Conservation (phyloP, 2,888 invertebrate genomes). For the Allophyes oxyacanthae region DNA sequence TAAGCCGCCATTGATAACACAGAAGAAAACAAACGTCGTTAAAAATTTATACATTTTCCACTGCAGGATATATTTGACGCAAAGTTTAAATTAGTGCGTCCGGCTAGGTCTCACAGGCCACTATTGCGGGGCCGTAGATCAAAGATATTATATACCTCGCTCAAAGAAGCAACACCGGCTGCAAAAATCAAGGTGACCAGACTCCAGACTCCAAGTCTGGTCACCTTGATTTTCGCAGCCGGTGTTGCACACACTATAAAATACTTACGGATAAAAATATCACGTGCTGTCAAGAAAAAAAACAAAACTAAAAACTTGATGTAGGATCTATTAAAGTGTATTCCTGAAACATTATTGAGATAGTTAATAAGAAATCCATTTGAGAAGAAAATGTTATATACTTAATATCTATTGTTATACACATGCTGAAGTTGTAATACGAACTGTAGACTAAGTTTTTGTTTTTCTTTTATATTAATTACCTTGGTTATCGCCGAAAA, state of each 20-base stretch:
- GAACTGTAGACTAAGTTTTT: no score
- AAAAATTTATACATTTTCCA: slow-evolving; percentile 51
- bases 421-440: no score
- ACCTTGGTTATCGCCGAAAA: no score
- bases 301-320: neutral
- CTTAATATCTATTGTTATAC: no score
- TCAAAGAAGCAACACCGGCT: slow-evolving; percentile 24
- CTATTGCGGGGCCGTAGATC: slow-evolving; percentile 36
- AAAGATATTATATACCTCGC: slow-evolving; percentile 57
- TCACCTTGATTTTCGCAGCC: slow-evolving; percentile 54
- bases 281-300: neutral
- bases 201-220: slow-evolving; percentile 33
- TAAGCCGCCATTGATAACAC: slow-evolving; percentile 61
- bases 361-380: no score
- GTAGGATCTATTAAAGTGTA: neutral
- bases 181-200: slow-evolving; percentile 54
- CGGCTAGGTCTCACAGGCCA: slow-evolving; percentile 28
- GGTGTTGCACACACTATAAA: slow-evolving; percentile 17
- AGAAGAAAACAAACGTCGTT: slow-evolving; percentile 60
- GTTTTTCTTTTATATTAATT: no score
- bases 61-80: slow-evolving; percentile 11
- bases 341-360: no score
- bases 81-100: slow-evolving; percentile 24
- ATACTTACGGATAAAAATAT: slow-evolving; percentile 1
- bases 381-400: no score